Base-by-base conservation (phyloP, 2,888 invertebrate genomes). In the Coronaproctus castanopsis region DNA sequence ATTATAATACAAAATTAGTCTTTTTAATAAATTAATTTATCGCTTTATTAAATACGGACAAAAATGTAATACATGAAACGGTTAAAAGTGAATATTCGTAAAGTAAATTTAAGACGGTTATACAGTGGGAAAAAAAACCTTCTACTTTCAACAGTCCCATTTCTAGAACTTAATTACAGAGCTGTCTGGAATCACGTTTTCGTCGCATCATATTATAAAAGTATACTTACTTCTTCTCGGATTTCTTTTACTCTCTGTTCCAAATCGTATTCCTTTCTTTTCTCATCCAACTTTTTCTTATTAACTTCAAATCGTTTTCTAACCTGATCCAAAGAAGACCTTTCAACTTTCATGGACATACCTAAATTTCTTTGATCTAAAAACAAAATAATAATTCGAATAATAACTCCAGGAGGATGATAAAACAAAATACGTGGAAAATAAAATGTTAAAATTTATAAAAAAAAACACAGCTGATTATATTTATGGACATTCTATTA, bases 321-420 rank as follows among this genome's bases (percentile, higher is more conserved):
- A 3, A 87, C 89, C 74, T 97, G 91, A 67, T 96, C 95, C 57
- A 98, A 75, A 18, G 88, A 83, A 65, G 95, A 95, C 62, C 93
- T 78, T 73, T 97, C 96, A 62, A 97, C 87, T 71, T 90, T 84
- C 97, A 97, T 97, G 8, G 95, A 95, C 96, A 97, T 97, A 49
- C 96, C 96, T 72, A 98, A 78, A 77, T 97, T 97, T 62, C 95
- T 78, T 73, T 97, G 96, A 81, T 97, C 81, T 81, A 67, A 53
- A 69, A 62, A 57, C 62, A 63, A 60, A 58, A 62, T 63, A 24
- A 62, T 21, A 48, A 20, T 18, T 23, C 2, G 20, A 21, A 23
- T 57, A n/a, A 14, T 48, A 48, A 48, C 49, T 14, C 49, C 49
- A 48, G 18, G 18, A 14, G 49, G 49, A 10, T 18, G 18, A 18